Conservation (phyloP, 53 echinoderm and acorn worm species). For the Zoroaster sp. region DNA sequence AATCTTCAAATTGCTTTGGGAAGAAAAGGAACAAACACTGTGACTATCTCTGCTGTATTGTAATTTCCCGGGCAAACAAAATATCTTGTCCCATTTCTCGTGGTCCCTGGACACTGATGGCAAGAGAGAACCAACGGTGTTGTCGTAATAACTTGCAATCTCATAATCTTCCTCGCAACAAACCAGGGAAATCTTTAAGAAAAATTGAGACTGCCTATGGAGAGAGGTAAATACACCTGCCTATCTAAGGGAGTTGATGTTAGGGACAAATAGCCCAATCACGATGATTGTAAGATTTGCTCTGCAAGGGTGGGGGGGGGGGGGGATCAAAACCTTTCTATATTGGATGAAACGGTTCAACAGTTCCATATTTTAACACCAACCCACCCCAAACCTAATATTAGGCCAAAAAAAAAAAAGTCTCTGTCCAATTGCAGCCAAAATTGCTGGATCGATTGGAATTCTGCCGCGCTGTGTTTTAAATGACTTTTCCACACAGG, state of each 20-base stretch:
- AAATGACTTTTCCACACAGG: too few relatives aligned
- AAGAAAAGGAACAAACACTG: neutral
- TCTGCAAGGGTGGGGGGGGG: neutral
- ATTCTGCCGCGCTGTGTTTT: too few relatives aligned
- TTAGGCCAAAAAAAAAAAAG: too few relatives aligned
- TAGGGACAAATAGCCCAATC: neutral
- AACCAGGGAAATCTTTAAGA: neutral
- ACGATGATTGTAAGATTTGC: neutral
- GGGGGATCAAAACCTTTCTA: neutral
- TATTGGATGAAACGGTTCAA: too few relatives aligned
- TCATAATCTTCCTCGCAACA: neutral
- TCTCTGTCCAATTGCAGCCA: too few relatives aligned
- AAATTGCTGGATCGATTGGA: too few relatives aligned
- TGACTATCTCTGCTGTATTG: neutral
- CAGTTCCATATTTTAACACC: neutral
- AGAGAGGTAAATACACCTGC: neutral
- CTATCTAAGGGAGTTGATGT: neutral
- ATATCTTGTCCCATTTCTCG: neutral
- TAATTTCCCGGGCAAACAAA: neutral
- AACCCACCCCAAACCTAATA: too few relatives aligned
- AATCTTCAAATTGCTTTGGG: neutral
- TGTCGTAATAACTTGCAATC: conserved; percentile 23
- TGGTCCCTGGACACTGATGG: neutral
- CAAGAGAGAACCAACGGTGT: neutral
- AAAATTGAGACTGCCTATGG: neutral